Base-by-base conservation (phyloP, 92 coral and sea anemone genomes). In the Phenganax marumi region DNA sequence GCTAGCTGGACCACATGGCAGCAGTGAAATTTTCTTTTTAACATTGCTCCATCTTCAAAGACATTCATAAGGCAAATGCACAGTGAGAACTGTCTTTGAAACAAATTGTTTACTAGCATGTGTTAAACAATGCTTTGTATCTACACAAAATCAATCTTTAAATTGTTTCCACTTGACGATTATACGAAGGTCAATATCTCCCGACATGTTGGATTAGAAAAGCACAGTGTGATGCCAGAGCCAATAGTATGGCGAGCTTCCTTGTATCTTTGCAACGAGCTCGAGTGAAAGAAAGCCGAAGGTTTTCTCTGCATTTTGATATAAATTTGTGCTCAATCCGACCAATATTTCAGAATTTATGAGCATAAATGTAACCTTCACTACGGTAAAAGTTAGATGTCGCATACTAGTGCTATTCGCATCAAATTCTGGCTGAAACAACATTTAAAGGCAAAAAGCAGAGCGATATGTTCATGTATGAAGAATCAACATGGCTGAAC, bases 1-100 rank as follows among this genome's bases (percentile, higher is more conserved):
- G 46, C 68, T 75, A 62, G 76, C 64, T 52, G 50, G 73, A 56
- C 63, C 63, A 56, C n/a, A 14, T 4, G 7, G n/a, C 17, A 18
- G 18, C 47, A 51, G 19, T 43, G 52, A 69, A 69, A 69, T 70
- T 14, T 49, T 12, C n/a, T 58, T 84, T 75, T 70, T 74, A 52
- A 17, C 57, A 57, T 74, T 81, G 43, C 78, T 46, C 86, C 86
- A 84, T 16, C 75, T 77, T 79, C 70, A 50, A 19, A 84, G 46
- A 33, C 17, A 39, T 52, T 74, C 80, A 56, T 84, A 60, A 16
- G 72, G 65, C 71, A 84, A 12, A 73, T 74, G 81, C 26, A 83
- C 70, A 48, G 76, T 84, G 60, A 84, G 10, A 74, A 84, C 86
- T 16, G 13, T 46, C 46, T 53, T 60, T 50, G 86, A 71, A 25